Evolutionary conservation across 1,140 invertebrate species (phyloP).

Genomic region (Meloidogyne floridensis): DNA sequence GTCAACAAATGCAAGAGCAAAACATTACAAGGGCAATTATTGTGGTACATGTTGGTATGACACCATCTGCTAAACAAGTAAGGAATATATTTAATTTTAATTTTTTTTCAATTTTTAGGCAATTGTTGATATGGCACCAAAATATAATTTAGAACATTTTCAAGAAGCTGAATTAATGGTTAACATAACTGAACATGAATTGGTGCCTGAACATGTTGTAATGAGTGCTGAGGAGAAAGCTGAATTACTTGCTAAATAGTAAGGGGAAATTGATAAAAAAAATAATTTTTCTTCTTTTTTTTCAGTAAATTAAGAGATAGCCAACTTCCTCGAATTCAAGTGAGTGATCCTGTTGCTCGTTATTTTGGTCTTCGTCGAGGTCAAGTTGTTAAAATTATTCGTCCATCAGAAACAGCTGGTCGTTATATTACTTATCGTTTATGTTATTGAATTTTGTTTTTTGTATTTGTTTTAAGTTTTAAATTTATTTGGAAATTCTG

Average conservation of each 20-base stretch:
- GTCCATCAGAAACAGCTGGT: slow-evolving; percentile 94
- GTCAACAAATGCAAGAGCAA: slow-evolving; percentile 98
- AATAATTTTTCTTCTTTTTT: background rate
- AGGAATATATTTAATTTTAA: background rate
- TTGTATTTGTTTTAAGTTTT: background rate
- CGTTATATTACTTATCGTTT: slow-evolving; percentile 92
- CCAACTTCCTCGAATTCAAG: slow-evolving; percentile 97
- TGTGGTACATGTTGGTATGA: slow-evolving; percentile 93
- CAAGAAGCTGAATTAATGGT: slow-evolving; percentile 95
- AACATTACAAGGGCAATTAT: slow-evolving; percentile 95
- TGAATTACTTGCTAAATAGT: slow-evolving; percentile 88
- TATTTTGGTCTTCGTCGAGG: slow-evolving; percentile 96
- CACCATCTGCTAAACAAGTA: slow-evolving; percentile 92
- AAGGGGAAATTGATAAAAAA: slow-evolving; percentile 61
- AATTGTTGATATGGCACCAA: slow-evolving; percentile 94
- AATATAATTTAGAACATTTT: slow-evolving; percentile 98
- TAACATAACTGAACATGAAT: slow-evolving; percentile 98
- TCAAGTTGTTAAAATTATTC: slow-evolving; percentile 96
- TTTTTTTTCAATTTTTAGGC: slow-evolving; percentile 73
- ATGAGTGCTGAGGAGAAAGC: slow-evolving; percentile 92
- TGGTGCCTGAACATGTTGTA: slow-evolving; percentile 97
- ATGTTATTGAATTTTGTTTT: slow-evolving; percentile 13
- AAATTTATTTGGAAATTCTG: too few species aligned
- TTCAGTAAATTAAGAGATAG: slow-evolving; percentile 91
- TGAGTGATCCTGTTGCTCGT: slow-evolving; percentile 92